phyloP scores from a whole-genome alignment of 2,797 vertebrate genomes.

The Parotocinclus haroldoi region DNA sequence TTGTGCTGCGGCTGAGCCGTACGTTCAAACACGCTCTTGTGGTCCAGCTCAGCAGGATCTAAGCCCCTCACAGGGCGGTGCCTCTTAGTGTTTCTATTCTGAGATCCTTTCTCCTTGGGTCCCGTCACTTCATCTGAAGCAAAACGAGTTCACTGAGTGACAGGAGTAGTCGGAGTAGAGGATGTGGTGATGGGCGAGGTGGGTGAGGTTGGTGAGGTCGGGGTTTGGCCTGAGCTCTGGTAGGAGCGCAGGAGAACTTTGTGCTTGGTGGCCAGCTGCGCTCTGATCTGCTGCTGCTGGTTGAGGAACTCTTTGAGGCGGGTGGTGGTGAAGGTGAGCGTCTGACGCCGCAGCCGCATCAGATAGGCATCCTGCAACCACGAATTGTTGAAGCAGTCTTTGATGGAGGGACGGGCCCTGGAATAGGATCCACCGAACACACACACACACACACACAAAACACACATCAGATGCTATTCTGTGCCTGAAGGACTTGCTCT shows the following conservation, averaged over 20 bases:
- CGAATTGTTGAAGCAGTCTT: constrained; percentile 90
- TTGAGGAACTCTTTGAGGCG: constrained; percentile 94
- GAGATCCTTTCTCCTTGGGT: constrained; percentile 44
- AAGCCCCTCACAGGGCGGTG: constrained; percentile 18
- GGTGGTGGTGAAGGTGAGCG: constrained; percentile 93
- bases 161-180: constrained; percentile 66
- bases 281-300: constrained; percentile 83
- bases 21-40: constrained; percentile 38
- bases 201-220: constrained; percentile 69
- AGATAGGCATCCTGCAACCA: constrained; percentile 98
- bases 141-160: constrained; percentile 70
- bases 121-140: constrained; percentile 40
- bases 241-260: constrained; percentile 97
- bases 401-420: constrained; percentile 92
- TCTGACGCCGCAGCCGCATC: constrained; percentile 95
- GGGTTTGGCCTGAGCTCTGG: constrained; percentile 73
- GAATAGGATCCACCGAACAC: constrained; percentile 17
- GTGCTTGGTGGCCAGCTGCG: constrained; percentile 85
- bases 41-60: constrained; percentile 19
- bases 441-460: constrained; percentile 23
- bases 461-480: constrained; percentile 1
- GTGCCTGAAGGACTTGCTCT: background rate
- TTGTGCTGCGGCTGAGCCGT: constrained; percentile 41
- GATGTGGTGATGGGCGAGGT: constrained; percentile 55
- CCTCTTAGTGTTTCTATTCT: constrained; percentile 41